Evolutionary conservation across 2,797 vertebrate species (phyloP), one percentile per base, ranked within the genome.

Genomic region (Linurgus olivaceus): DNA sequence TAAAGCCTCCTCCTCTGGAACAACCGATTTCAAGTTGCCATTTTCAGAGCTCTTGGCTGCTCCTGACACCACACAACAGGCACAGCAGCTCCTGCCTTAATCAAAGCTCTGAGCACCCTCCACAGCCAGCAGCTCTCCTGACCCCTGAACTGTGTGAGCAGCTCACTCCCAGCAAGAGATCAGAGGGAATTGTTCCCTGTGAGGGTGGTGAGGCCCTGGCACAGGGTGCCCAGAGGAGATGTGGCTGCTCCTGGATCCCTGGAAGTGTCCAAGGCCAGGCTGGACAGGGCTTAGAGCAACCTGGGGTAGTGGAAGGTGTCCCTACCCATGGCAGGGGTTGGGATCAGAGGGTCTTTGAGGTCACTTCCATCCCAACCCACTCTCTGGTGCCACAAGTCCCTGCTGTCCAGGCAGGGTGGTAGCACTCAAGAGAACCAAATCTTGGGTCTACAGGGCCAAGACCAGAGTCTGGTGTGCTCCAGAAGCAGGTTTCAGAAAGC

Each of bases 221-320:
- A 15, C 31, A 42, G 21, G 33, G 0, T 35, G 10, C 12, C 33
- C 48, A 35, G 2, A 54, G 50, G 2, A 28, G 18, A 31, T 57
- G 28, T 29, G n/a, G n/a, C 11, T 73, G 59, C 17, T 5, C 51
- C 52, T 42, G 31, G 24, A 51, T 25, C 45, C 25, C 38, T 61
- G 38, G 17, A 0, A 19, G 9, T 17, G 47, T 3, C 0, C 28
- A 1, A 66, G 58, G 20, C 7, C 33, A 40, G 40, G 11, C 0
- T 71, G 74, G 31, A 42, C 0, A 0, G 24, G 16, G 25, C 5
- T 71, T 71, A 21, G 42, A 28, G 13, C 74, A n/a, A 0, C 12
- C 50, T 50, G 58, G 65, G 3, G 0, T 0, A 6, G 23, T 13
- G 20, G 59, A 1, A 67, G 15, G 3, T 52, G 52, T 33, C 19